Evolutionary conservation across 1,140 invertebrate species (phyloP).

Genomic region (Goniozus legneri): DNA sequence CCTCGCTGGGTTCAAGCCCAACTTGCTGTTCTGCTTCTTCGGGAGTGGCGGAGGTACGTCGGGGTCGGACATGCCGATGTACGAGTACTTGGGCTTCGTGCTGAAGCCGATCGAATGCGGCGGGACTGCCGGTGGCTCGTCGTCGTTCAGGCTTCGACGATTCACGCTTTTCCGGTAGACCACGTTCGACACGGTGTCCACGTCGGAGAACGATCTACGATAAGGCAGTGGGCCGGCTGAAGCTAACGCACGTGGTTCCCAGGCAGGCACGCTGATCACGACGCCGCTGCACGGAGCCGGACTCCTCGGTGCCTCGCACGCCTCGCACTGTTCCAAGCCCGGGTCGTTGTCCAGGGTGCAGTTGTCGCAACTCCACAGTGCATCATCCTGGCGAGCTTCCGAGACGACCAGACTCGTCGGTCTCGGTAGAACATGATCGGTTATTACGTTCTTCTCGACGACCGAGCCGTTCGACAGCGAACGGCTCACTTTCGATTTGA

Average conservation of each 20-base stretch:
- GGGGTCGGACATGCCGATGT: conserved; percentile 60
- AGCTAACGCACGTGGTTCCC: conserved; percentile 51
- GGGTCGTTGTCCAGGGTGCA: conserved; percentile 59
- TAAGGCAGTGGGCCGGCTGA: conserved; percentile 58
- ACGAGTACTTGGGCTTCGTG: conserved; percentile 56
- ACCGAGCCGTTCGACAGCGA: conserved; percentile 57
- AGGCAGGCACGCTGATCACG: conserved; percentile 55
- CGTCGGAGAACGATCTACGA: conserved; percentile 63
- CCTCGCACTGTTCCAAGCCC: conserved; percentile 58
- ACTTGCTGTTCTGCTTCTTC: conserved; percentile 47
- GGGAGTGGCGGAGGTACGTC: conserved; percentile 49
- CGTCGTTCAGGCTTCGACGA: conserved; percentile 61
- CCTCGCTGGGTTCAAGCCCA: conserved; percentile 34
- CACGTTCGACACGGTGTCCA: conserved; percentile 42
- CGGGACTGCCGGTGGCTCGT: conserved; percentile 55
- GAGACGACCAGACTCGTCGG: conserved; percentile 47
- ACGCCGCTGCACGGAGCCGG: conserved; percentile 53
- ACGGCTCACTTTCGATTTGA: conserved; percentile 58
- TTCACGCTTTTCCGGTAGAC: conserved; percentile 47
- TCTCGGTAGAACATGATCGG: conserved; percentile 34
- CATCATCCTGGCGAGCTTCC: conserved; percentile 38
- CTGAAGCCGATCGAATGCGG: conserved; percentile 49
- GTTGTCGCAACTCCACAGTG: conserved; percentile 59
- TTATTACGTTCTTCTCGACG: conserved; percentile 42
- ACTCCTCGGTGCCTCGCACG: conserved; percentile 61